Conservation (phyloP, 2,113 vertebrate genomes). For the Sarotherodon lohbergeri region DNA sequence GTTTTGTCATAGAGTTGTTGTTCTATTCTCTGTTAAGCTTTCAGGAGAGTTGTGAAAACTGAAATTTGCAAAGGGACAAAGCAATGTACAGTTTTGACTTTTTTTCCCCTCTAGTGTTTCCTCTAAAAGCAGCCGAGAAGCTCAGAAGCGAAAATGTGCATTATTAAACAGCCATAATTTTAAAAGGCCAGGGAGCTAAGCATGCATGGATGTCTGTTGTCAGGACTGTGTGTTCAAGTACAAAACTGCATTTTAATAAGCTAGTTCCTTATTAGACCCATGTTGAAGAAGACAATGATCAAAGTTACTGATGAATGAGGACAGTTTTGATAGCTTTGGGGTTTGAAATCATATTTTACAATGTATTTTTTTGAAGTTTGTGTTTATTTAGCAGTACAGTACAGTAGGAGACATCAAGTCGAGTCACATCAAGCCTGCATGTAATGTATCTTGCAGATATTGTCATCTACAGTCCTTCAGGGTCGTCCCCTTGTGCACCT, state of each 20-base stretch:
- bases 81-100: constrained; percentile 24
- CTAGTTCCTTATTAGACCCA: neutral
- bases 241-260: constrained; percentile 7
- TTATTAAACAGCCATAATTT: constrained; percentile 54
- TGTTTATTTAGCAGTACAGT: neutral
- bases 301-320: neutral
- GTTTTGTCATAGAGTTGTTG: constrained; percentile 44
- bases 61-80: constrained; percentile 2
- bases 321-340: constrained; percentile 6
- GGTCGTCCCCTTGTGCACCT: neutral
- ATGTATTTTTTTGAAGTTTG: neutral
- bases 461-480: neutral
- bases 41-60: constrained; percentile 11
- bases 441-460: neutral
- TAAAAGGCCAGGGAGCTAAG: neutral
- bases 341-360: constrained; percentile 9
- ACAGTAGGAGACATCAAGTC: fast-evolving
- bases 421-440: neutral
- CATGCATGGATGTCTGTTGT: constrained; percentile 11
- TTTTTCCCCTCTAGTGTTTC: neutral
- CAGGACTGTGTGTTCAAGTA: neutral
- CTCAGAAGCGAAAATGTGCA: constrained; percentile 6
- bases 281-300: neutral
- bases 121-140: neutral
- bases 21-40: constrained; percentile 32